Conservation (phyloP, 2,888 invertebrate species). For the Lepetodrilus schrolli region DNA sequence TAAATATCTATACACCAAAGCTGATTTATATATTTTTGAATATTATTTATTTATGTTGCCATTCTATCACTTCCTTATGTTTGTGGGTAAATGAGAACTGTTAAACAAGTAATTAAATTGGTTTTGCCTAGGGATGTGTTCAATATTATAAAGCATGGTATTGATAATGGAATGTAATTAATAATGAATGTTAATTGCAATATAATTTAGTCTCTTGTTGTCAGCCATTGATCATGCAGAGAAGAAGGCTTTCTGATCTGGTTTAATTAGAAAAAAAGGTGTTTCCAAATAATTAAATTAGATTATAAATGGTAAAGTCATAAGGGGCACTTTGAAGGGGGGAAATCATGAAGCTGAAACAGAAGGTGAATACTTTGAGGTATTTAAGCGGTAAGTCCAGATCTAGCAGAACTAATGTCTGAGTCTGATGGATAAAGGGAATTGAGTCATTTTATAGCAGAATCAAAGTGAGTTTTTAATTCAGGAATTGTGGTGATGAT, state of each 20-base stretch:
- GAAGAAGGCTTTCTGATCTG: not conserved
- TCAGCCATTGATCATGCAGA: no score
- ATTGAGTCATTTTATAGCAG: constrained; percentile 12
- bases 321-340: not conserved
- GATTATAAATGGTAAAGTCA: not conserved
- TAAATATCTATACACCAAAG: no score
- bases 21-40: no score
- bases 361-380: not conserved
- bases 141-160: no score
- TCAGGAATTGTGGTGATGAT: not conserved
- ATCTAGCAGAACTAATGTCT: constrained; percentile 14
- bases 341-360: not conserved
- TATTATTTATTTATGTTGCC: no score
- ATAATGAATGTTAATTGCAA: not conserved
- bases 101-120: no score
- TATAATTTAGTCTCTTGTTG: not conserved
- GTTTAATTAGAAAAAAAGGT: not conserved
- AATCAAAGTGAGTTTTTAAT: constrained; percentile 6
- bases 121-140: no score
- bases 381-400: not conserved
- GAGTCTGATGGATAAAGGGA: not conserved
- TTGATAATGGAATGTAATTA: no score
- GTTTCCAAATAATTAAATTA: constrained; percentile 19
- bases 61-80: no score
- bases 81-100: no score